A percentile compares a stretch with the other conserved stretches of the same genome.
phyloP scores from a whole-genome alignment of 2,797 vertebrate species.

The Acipenser ruthenus region DNA sequence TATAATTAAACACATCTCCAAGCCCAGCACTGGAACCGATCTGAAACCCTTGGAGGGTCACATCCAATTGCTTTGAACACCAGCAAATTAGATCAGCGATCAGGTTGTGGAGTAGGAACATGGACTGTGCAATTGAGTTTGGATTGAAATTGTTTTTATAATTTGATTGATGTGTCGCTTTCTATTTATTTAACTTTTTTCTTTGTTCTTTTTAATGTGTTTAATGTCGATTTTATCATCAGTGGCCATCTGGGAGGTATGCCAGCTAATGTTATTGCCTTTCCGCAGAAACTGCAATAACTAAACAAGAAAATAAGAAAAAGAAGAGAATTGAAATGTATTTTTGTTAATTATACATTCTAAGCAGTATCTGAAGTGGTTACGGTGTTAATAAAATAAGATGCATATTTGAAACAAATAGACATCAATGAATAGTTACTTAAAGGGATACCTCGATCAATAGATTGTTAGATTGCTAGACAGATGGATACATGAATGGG shows the following conservation, averaged over 20 bases:
- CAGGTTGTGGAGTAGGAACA: slow-evolving; percentile 21
- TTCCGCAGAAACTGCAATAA: not conserved
- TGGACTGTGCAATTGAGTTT: slow-evolving; percentile 23
- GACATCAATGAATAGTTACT: not conserved
- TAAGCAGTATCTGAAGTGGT: not conserved
- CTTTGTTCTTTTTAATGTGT: slow-evolving; percentile 11
- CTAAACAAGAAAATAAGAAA: not conserved
- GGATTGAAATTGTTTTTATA: slow-evolving; percentile 16
- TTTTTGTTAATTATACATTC: no score
- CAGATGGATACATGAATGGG: not conserved
- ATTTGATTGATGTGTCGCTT: slow-evolving; percentile 17
- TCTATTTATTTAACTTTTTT: slow-evolving; percentile 7
- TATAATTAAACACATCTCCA: slow-evolving; percentile 36
- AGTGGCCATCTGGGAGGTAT: not conserved
- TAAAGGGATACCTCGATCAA: not conserved
- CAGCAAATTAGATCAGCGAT: slow-evolving; percentile 34
- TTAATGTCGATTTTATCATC: slow-evolving; percentile 10
- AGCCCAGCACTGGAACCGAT: slow-evolving; percentile 35
- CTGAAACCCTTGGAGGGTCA: slow-evolving; percentile 31
- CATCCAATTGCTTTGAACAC: slow-evolving; percentile 26
- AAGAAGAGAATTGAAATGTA: no score
- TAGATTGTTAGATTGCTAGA: not conserved
- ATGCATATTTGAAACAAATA: not conserved
- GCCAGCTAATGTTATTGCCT: not conserved
- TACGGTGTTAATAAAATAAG: not conserved